Conservation (phyloP, 2,797 vertebrate genomes). For the Dendrocincla fuliginosa region DNA sequence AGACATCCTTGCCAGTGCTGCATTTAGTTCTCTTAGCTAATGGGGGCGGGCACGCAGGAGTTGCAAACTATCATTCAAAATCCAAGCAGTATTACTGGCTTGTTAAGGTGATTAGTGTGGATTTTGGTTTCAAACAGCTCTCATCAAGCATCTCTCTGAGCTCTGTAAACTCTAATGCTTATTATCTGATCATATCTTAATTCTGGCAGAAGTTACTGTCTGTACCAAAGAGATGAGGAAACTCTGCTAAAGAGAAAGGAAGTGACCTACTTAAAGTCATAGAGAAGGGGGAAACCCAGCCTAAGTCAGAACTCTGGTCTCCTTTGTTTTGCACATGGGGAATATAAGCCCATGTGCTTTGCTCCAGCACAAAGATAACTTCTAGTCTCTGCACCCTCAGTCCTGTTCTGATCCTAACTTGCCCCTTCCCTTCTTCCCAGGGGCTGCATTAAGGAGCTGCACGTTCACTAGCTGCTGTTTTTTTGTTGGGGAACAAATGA, state of each 20-base stretch:
- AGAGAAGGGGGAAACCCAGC: neutral
- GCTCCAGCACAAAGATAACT: neutral
- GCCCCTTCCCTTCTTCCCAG: neutral
- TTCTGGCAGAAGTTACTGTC: neutral
- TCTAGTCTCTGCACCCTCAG: neutral
- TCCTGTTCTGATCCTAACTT: neutral
- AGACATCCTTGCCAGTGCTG: neutral
- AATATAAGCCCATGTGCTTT: neutral
- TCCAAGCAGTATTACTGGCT: neutral
- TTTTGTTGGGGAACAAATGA: neutral
- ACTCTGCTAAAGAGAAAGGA: neutral
- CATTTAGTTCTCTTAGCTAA: neutral
- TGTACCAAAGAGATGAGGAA: neutral
- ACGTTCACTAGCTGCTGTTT: neutral
- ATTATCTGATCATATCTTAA: neutral
- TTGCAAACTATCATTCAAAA: neutral
- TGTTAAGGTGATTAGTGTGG: neutral
- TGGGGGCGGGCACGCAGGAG: neutral
- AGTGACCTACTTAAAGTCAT: neutral
- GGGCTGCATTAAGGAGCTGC: neutral
- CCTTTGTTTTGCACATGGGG: rapidly evolving
- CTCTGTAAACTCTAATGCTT: neutral
- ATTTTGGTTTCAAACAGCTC: neutral
- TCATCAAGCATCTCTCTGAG: neutral
- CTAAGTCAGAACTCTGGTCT: neutral